Evolutionary conservation across 2,888 invertebrate genomes (phyloP), one percentile per base, ranked within the genome.

Genomic region (Agrochola lychnidis): DNA sequence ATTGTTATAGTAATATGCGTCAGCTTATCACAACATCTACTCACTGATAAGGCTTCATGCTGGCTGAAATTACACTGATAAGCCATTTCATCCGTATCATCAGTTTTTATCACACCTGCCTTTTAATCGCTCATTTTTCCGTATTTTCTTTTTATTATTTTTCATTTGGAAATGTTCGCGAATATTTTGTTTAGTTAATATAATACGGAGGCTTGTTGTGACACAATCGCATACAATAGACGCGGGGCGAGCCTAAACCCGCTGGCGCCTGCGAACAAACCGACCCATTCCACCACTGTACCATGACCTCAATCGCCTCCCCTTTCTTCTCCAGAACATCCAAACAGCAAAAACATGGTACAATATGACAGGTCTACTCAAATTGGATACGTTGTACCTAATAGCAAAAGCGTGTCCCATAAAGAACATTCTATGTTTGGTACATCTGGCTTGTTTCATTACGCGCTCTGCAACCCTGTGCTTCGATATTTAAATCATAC

Each of bases 371-470:
- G 94, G 83, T 93, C 95, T 90, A 84, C 76, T 86, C 82, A 92
- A 90, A 92, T 89, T 94, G 94, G 94, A 85, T 91, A 85, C 85
- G 84, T 89, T 92, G 91, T 94, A 45, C 45, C 45, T 45, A 94
- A 94, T 94, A 94, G 94, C 93, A 88, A 94, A 94, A 94, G 93
- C 94, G 93, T 94, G 95, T 94, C 92, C 91, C 94, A 94, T 95
- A 95, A 95, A 95, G 94, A 94, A 95, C 94, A 93, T 94, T 93
- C 92, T 93, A 93, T 95, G 93, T 94, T 94, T 93, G 93, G 93
- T 94, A 94, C 94, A 94, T 95, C 94, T 94, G 94, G 94, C 92
- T 94, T 94, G 93, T 95, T 94, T 95, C 95, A 95, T 95, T 94
- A 94, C 91, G 89, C 89, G 79, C 78, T 76, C 74, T 76, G 82